Conservation (phyloP, 2,888 invertebrate species). For the Polymixis flavicincta region DNA sequence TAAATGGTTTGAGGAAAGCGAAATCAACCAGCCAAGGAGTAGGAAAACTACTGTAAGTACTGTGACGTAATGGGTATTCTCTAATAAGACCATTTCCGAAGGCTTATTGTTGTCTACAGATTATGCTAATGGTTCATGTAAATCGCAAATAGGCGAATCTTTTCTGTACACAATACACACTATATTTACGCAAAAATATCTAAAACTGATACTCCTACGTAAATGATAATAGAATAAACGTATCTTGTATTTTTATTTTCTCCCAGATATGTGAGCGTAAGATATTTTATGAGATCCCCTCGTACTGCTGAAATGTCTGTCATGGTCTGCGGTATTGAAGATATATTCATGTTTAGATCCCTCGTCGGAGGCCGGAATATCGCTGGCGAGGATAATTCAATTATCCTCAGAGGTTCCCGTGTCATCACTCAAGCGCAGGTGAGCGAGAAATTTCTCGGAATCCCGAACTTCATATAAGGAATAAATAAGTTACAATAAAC, state of each 20-base stretch:
- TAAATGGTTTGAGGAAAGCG: conserved; percentile 82
- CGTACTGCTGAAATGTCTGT: conserved; percentile 68
- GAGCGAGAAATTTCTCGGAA: conserved; percentile 54
- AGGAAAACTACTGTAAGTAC: conserved; percentile 75
- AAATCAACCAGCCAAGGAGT: conserved; percentile 79
- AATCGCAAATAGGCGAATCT: conserved; percentile 31
- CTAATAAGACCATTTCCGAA: conserved; percentile 66
- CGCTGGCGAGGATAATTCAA: conserved; percentile 75
- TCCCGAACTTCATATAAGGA: conserved; percentile 47
- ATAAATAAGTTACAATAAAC: conserved; percentile 57
- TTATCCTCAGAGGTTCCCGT: conserved; percentile 74
- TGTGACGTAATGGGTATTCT: conserved; percentile 69
- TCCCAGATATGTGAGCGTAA: conserved; percentile 41
- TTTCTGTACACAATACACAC: conserved; percentile 18
- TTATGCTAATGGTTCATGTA: conserved; percentile 50
- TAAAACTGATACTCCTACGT: conserved; percentile 26
- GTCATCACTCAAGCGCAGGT: conserved; percentile 81
- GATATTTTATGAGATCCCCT: conserved; percentile 69
- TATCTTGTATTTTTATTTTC: conserved; percentile 57
- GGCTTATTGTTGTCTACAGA: conserved; percentile 49
- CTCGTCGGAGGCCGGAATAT: conserved; percentile 52
- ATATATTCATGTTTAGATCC: conserved; percentile 68
- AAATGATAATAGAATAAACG: conserved; percentile 48
- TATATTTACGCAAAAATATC: conserved; percentile 38
- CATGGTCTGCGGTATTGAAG: conserved; percentile 69